Evolutionary conservation across 1,140 invertebrate genomes (phyloP).

Genomic region (Venustaconcha ellipsiformis): DNA sequence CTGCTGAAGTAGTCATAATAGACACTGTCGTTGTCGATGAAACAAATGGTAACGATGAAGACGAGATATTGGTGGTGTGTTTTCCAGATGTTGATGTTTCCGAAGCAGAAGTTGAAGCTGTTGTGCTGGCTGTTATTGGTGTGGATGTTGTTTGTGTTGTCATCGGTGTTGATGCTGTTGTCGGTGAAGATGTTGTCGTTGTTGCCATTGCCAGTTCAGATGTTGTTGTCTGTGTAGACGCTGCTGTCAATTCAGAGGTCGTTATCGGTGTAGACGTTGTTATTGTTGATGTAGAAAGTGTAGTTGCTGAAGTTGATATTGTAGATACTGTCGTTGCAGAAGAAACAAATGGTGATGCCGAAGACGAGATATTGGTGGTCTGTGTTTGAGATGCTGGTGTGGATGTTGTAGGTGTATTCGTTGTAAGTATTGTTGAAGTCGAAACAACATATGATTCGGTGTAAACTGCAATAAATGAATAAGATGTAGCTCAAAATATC

Average conservation of each 20-base stretch:
- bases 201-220: background rate
- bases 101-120: background rate
- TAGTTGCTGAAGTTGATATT: background rate
- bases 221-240: background rate
- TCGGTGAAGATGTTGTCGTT: constrained; percentile 1
- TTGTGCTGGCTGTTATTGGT: background rate
- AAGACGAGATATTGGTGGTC: background rate
- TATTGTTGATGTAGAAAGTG: background rate
- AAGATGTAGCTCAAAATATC: background rate
- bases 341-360: background rate
- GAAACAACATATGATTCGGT: background rate
- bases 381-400: background rate
- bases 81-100: background rate
- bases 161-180: background rate
- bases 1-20: background rate
- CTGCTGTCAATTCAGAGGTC: background rate
- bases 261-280: background rate
- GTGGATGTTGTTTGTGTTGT: constrained; percentile 1
- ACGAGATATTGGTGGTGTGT: background rate
- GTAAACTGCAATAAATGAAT: background rate
- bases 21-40: background rate
- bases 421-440: background rate
- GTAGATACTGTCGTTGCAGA: background rate
- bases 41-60: background rate
- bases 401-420: background rate